Conservation (phyloP, 2,888 invertebrate genomes). For the Caradrina kadenii region DNA sequence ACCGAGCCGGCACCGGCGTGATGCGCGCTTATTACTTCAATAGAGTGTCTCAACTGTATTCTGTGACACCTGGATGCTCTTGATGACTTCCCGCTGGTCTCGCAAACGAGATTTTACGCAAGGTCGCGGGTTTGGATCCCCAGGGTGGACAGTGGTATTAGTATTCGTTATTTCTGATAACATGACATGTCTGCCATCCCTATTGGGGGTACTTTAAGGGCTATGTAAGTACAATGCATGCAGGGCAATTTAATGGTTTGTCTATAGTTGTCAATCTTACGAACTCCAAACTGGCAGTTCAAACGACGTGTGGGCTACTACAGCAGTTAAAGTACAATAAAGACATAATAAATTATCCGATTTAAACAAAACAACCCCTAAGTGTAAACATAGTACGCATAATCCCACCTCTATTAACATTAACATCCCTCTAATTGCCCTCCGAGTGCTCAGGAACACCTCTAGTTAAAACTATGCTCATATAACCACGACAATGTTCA, state of each 20-base stretch:
- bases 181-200: no score
- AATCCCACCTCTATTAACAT: conserved; percentile 42
- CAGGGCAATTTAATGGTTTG: no score
- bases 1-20: conserved; percentile 4
- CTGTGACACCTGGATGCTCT: neutral
- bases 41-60: neutral
- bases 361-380: conserved; percentile 27
- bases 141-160: no score
- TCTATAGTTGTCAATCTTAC: neutral
- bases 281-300: neutral
- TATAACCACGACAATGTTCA: conserved; percentile 13
- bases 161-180: no score
- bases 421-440: conserved; percentile 23
- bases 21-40: conserved; percentile 11
- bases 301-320: neutral
- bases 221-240: no score
- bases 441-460: conserved; percentile 10
- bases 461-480: conserved; percentile 29
- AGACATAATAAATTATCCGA: conserved; percentile 7
- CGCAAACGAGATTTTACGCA: no score
- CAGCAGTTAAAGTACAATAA: neutral
- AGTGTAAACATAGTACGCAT: conserved; percentile 6
- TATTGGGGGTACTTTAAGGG: no score
- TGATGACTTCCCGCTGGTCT: neutral
- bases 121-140: no score